Conservation (phyloP, 2,113 vertebrate species). For the Sylvilagus bachmani region DNA sequence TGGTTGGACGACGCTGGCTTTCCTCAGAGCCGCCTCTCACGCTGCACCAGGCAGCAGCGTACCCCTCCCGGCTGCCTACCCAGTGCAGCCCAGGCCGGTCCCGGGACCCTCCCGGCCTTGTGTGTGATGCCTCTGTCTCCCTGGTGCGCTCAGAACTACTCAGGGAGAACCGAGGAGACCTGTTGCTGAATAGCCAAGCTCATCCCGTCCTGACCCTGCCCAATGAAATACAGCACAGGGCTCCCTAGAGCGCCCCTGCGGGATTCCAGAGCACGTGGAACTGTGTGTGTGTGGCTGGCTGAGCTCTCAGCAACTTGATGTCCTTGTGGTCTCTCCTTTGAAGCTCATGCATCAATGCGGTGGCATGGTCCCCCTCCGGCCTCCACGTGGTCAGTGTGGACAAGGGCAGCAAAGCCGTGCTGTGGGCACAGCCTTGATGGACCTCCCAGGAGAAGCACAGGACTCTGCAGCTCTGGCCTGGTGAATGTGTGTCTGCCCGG, state of each 20-base stretch:
- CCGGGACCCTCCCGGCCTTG: not conserved
- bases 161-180: too few relatives aligned
- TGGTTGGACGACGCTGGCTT: not conserved
- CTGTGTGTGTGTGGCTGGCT: not conserved
- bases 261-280: too few relatives aligned
- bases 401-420: constrained; percentile 95
- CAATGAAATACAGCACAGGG: accelerated
- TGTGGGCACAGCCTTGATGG: constrained; percentile 96
- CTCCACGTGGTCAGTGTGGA: constrained; percentile 95
- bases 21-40: not conserved
- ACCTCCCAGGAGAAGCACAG: not conserved
- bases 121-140: not conserved
- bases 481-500: constrained; percentile 12
- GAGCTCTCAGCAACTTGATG: not conserved
- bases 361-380: constrained; percentile 96
- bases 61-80: not conserved
- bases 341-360: constrained; percentile 96
- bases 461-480: not conserved
- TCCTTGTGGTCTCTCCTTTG: constrained; percentile 68
- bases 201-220: not conserved
- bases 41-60: not conserved
- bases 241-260: not conserved
- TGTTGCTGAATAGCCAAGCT: too few relatives aligned
- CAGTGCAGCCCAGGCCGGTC: not conserved
- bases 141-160: not conserved